Conservation (phyloP, 1,140 invertebrate species). For the Gonatopus flavifemur region DNA sequence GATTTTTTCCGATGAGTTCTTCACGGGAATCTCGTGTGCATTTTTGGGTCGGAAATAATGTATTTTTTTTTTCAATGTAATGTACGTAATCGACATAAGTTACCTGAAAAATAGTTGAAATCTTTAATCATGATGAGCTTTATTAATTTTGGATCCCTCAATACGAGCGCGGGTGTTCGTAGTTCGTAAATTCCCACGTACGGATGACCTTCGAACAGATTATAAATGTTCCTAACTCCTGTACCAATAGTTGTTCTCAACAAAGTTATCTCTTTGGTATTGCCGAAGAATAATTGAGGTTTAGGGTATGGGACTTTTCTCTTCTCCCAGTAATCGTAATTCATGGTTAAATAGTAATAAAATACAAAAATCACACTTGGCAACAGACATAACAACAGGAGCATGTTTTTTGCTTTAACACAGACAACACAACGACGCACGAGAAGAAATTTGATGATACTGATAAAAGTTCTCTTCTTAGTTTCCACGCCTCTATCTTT, state of each 20-base stretch:
- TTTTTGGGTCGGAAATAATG: no score
- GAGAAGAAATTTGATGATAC: no score
- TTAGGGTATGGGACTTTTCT: constrained; percentile 48
- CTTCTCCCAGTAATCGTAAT: constrained; percentile 54
- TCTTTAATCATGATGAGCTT: constrained; percentile 58
- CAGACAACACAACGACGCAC: no score
- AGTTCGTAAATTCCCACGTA: constrained; percentile 55
- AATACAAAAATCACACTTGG: no score
- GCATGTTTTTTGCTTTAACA: no score
- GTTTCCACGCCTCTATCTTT: no score
- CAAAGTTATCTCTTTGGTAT: constrained; percentile 37
- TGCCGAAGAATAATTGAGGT: constrained; percentile 55
- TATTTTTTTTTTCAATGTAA: no score
- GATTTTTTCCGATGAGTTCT: no score
- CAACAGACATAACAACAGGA: no score
- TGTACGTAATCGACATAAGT: no score
- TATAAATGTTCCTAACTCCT: constrained; percentile 46
- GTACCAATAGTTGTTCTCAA: constrained; percentile 43
- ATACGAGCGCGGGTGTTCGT: constrained; percentile 51
- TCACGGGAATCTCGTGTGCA: no score
- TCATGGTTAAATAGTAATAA: constrained; percentile 51
- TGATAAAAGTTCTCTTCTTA: no score
- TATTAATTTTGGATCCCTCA: constrained; percentile 59
- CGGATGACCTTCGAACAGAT: constrained; percentile 44
- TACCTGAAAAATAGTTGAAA: constrained; percentile 57